These are phyloP conservation scores for Podocnemis expansa DNA, from an alignment of 2,113 vertebrate genomes.

Conservation along the genomic window DNA sequence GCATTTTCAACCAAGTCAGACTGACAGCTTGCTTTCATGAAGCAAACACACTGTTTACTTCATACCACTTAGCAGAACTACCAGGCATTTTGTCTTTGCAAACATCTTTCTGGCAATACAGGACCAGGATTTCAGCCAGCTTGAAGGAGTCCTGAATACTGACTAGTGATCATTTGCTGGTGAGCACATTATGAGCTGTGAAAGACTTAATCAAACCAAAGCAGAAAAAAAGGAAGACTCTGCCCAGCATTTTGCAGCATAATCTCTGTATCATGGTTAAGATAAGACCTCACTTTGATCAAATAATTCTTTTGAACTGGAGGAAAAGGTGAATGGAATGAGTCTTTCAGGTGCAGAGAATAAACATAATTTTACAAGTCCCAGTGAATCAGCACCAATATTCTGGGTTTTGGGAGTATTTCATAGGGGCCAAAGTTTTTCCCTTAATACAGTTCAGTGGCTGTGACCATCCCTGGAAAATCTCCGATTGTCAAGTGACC, in stretches of 20 bases:
- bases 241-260: not conserved
- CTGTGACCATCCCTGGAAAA: constrained; percentile 10
- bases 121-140: not conserved
- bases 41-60: not conserved
- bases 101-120: not conserved
- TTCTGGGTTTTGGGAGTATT: not conserved
- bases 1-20: too few relatives aligned
- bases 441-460: not conserved
- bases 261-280: not conserved
- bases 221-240: not conserved
- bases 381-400: not conserved
- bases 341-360: not conserved
- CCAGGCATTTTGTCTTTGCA: not conserved
- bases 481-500: not conserved
- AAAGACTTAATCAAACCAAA: not conserved
- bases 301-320: not conserved
- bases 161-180: not conserved
- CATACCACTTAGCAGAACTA: not conserved
- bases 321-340: not conserved
- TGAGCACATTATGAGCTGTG: not conserved
- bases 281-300: not conserved
- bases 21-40: too few relatives aligned
- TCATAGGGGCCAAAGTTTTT: not conserved
- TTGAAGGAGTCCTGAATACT: not conserved
- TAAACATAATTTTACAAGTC: not conserved